A percentile compares a stretch with the other conserved stretches of the same genome.
phyloP scores from a whole-genome alignment of 1,140 invertebrate species.

The Drosophila littoralis region DNA sequence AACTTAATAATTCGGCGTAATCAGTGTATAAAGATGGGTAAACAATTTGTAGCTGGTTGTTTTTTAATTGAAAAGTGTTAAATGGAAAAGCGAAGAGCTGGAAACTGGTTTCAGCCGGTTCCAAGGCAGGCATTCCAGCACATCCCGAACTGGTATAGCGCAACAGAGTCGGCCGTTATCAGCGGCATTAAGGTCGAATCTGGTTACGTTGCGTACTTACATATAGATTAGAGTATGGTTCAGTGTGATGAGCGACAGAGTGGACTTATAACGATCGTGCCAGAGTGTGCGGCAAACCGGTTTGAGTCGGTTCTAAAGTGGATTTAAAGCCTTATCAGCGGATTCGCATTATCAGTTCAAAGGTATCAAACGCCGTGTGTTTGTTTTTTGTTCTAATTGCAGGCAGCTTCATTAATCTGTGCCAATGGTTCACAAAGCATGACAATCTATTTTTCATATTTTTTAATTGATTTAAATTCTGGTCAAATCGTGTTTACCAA shows the following conservation, averaged over 20 bases:
- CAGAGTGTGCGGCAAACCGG: slow-evolving; percentile 44
- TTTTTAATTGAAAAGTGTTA: slow-evolving; percentile 56
- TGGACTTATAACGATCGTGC: slow-evolving; percentile 19
- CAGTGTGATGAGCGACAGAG: slow-evolving; percentile 42
- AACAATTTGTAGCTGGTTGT: slow-evolving; percentile 49
- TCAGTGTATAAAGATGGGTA: slow-evolving; percentile 40
- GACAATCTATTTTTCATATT: slow-evolving; percentile 24
- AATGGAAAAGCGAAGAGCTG: slow-evolving; percentile 8
- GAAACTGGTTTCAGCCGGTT: slow-evolving; percentile 49
- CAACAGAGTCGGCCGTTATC: slow-evolving; percentile 55
- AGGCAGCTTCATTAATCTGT: slow-evolving; percentile 49
- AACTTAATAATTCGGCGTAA: slow-evolving; percentile 35
- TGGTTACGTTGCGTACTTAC: slow-evolving; percentile 50
- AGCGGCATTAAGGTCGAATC: slow-evolving; percentile 67
- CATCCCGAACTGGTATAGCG: slow-evolving; percentile 21
- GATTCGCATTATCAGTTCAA: slow-evolving; percentile 71
- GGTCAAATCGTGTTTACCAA: slow-evolving; percentile 48
- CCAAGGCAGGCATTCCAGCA: slow-evolving; percentile 18
- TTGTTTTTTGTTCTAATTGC: slow-evolving; percentile 48
- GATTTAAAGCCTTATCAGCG: slow-evolving; percentile 63
- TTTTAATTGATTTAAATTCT: slow-evolving; percentile 20
- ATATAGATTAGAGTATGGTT: slow-evolving; percentile 65
- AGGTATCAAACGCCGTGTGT: slow-evolving; percentile 56
- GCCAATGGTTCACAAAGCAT: slow-evolving; percentile 47
- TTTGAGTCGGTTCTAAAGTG: slow-evolving; percentile 58